Conservation (phyloP, 2,888 invertebrate genomes). For the Cheilosia impressa region DNA sequence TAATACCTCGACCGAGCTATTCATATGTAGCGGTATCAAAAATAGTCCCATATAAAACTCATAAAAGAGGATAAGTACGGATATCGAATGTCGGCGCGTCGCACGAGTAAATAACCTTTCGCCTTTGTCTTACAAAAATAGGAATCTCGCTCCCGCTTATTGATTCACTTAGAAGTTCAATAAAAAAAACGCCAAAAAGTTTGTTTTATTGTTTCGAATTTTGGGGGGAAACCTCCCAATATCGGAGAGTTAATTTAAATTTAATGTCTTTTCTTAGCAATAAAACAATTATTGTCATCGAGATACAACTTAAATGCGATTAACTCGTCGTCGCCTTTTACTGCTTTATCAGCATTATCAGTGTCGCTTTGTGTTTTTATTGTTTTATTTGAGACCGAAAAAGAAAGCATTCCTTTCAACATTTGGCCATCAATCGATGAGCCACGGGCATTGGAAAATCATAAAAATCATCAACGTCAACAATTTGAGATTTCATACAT, state of each 20-base stretch:
- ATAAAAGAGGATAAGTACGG: slow-evolving; percentile 44
- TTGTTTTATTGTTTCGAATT: slow-evolving; percentile 21
- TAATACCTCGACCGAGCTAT: neutral
- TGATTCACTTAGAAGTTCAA: slow-evolving; percentile 32
- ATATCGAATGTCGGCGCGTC: slow-evolving; percentile 33
- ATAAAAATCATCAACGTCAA: slow-evolving; percentile 18
- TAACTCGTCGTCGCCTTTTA: slow-evolving; percentile 58
- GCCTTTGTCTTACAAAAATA: neutral
- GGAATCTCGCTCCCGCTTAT: neutral
- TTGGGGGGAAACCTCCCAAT: neutral
- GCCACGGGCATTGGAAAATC: slow-evolving; percentile 11
- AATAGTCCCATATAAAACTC: slow-evolving; percentile 37
- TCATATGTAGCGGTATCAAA: slow-evolving; percentile 36
- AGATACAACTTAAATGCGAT: slow-evolving; percentile 63
- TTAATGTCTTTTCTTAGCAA: slow-evolving; percentile 35
- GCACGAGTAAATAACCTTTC: neutral
- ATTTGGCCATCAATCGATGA: slow-evolving; percentile 22
- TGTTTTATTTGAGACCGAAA: slow-evolving; percentile 11
- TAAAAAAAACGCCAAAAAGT: slow-evolving; percentile 7
- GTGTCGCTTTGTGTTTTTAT: slow-evolving; percentile 49
- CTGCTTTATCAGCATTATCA: slow-evolving; percentile 46
- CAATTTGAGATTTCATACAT: neutral
- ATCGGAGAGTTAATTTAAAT: slow-evolving; percentile 49
- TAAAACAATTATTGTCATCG: slow-evolving; percentile 56
- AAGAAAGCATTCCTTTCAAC: slow-evolving; percentile 22